Conservation (phyloP, 2,797 vertebrate genomes). For the Nannoperca obscura region DNA sequence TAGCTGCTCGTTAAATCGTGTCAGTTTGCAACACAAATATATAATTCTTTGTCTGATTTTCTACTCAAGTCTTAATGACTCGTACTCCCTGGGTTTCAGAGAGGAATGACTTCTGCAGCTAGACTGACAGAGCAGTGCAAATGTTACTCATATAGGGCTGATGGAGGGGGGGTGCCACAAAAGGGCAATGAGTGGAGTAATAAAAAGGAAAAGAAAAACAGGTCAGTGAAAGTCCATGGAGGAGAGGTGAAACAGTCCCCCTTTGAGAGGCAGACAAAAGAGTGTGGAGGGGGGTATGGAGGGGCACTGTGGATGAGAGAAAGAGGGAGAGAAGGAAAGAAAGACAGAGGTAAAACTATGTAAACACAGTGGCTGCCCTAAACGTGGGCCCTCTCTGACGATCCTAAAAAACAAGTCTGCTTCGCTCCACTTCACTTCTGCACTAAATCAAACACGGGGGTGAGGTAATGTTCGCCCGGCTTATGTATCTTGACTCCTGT, state of each 20-base stretch:
- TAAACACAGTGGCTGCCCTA: slow-evolving; percentile 87
- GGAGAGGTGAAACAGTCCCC: slow-evolving; percentile 82
- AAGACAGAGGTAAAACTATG: slow-evolving; percentile 84
- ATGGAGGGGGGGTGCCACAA: slow-evolving; percentile 66
- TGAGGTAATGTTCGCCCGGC: slow-evolving; percentile 87
- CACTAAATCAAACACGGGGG: slow-evolving; percentile 89
- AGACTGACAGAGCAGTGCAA: slow-evolving; percentile 73
- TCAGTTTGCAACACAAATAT: slow-evolving; percentile 88
- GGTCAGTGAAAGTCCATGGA: slow-evolving; percentile 83
- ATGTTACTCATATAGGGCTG: slow-evolving; percentile 73
- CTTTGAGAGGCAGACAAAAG: slow-evolving; percentile 80
- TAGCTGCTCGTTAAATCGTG: slow-evolving; percentile 87
- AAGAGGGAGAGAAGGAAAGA: slow-evolving; percentile 57
- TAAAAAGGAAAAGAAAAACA: slow-evolving; percentile 83
- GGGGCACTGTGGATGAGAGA: slow-evolving; percentile 63
- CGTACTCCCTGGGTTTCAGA: slow-evolving; percentile 68
- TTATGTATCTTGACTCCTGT: slow-evolving; percentile 89
- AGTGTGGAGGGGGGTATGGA: slow-evolving; percentile 56
- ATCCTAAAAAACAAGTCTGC: slow-evolving; percentile 80
- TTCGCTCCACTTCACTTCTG: slow-evolving; percentile 90
- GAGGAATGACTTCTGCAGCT: slow-evolving; percentile 73
- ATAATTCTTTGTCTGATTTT: slow-evolving; percentile 87
- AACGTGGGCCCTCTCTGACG: slow-evolving; percentile 79
- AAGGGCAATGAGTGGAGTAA: slow-evolving; percentile 79
- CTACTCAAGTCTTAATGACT: slow-evolving; percentile 81